Evolutionary conservation across 2,797 vertebrate species (phyloP).

Genomic region (Siniperca undulata): DNA sequence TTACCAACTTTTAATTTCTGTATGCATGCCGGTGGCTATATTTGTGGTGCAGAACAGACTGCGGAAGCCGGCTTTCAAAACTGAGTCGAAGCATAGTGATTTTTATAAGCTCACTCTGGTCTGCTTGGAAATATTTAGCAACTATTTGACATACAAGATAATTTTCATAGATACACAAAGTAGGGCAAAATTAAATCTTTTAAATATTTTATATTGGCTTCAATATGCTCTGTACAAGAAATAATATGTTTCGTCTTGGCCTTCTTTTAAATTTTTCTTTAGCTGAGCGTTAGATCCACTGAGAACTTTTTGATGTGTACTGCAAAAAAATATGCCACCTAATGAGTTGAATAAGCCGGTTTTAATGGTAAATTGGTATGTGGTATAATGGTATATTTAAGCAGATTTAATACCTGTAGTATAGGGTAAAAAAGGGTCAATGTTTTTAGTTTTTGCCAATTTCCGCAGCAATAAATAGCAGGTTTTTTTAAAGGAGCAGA

Average conservation of each 20-base stretch:
- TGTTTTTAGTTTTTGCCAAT: background rate
- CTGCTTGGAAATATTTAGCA: constrained; percentile 20
- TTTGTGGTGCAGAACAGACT: constrained; percentile 49
- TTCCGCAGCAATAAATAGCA: background rate
- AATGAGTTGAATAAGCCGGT: background rate
- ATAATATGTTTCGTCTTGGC: background rate
- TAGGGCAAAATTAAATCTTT: background rate
- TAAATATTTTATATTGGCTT: background rate
- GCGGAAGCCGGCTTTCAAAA: constrained; percentile 36
- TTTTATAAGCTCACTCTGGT: constrained; percentile 39
- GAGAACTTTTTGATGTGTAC: background rate
- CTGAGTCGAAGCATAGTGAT: constrained; percentile 33
- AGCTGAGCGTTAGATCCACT: background rate
- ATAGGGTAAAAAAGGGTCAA: background rate
- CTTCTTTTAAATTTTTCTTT: background rate
- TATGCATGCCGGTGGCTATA: constrained; percentile 41
- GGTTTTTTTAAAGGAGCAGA: background rate
- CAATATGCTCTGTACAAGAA: background rate
- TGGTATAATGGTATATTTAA: background rate
- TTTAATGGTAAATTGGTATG: background rate
- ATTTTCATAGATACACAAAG: constrained; percentile 18
- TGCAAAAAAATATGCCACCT: background rate
- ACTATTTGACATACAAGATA: constrained; percentile 23
- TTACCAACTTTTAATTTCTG: constrained; percentile 65
- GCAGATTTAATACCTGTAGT: background rate